Percentiles rank a stretch among this genome's conserved stretches.
phyloP scores from a whole-genome alignment of 2,113 vertebrate species.

The Cephalopterus ornatus region DNA sequence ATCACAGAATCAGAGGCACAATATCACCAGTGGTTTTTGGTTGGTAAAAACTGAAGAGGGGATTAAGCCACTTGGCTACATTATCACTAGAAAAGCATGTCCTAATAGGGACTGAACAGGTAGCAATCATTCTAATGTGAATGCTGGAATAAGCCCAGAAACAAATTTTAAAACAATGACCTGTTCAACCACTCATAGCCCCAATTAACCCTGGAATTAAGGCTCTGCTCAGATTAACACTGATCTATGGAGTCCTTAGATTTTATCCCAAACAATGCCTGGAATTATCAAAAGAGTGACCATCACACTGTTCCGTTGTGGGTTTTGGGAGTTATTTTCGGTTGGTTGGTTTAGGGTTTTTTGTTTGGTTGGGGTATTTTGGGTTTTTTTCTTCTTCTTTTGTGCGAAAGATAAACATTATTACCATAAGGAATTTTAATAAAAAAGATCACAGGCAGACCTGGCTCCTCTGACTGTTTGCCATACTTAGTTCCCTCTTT shows the following conservation, averaged over 20 bases:
- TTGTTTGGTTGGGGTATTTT: background rate
- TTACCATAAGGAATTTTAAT: background rate
- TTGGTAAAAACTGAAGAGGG: background rate
- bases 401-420: background rate
- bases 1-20: background rate
- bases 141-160: slow-evolving; percentile 8
- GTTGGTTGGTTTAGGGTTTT: background rate
- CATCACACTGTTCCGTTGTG: background rate
- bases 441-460: background rate
- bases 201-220: slow-evolving; percentile 2
- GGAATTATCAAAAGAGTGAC: background rate
- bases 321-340: fast-evolving
- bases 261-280: background rate
- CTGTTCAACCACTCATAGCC: background rate
- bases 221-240: background rate
- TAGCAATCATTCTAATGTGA: slow-evolving; percentile 6
- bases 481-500: background rate
- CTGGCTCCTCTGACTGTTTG: background rate
- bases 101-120: background rate
- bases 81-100: background rate
- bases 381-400: background rate
- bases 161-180: background rate
- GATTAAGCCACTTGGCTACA: background rate
- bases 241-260: background rate
- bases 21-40: background rate